phyloP scores from a whole-genome alignment of 2,797 vertebrate species.

The Lacerta agilis region DNA sequence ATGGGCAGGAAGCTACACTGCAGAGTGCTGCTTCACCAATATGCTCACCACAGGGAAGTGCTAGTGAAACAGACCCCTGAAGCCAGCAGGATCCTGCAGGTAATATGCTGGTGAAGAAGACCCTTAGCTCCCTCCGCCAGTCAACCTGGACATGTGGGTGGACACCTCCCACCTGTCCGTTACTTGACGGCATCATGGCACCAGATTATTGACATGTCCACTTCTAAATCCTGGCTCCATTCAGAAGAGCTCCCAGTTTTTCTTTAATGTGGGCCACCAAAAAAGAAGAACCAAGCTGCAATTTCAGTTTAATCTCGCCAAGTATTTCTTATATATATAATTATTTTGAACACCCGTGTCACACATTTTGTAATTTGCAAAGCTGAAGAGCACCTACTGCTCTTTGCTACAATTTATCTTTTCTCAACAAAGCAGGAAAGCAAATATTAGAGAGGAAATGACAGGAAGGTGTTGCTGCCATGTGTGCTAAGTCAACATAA shows the following conservation, averaged over 20 bases:
- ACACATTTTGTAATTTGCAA: slow-evolving; percentile 4
- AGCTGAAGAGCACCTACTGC: background rate
- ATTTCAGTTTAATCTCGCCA: slow-evolving; percentile 41
- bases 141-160: too few relatives aligned
- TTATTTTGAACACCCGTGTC: slow-evolving; percentile 20
- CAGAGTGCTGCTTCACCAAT: too few relatives aligned
- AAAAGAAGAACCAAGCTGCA: slow-evolving; percentile 19
- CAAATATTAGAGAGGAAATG: background rate
- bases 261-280: slow-evolving; percentile 49
- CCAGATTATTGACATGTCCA: slow-evolving; percentile 41
- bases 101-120: too few relatives aligned
- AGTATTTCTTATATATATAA: background rate
- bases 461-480: background rate
- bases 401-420: background rate
- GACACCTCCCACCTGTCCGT: too few relatives aligned
- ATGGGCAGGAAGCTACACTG: too few relatives aligned
- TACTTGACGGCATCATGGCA: too few relatives aligned
- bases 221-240: slow-evolving; percentile 61
- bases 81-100: too few relatives aligned
- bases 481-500: slow-evolving; percentile 12
- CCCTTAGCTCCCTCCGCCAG: too few relatives aligned
- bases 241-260: slow-evolving; percentile 48
- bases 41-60: too few relatives aligned
- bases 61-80: too few relatives aligned
- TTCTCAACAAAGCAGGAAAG: slow-evolving; percentile 3